Evolutionary conservation across 2,113 vertebrate species (phyloP).

Genomic region (Ornithorhynchus anatinus): DNA sequence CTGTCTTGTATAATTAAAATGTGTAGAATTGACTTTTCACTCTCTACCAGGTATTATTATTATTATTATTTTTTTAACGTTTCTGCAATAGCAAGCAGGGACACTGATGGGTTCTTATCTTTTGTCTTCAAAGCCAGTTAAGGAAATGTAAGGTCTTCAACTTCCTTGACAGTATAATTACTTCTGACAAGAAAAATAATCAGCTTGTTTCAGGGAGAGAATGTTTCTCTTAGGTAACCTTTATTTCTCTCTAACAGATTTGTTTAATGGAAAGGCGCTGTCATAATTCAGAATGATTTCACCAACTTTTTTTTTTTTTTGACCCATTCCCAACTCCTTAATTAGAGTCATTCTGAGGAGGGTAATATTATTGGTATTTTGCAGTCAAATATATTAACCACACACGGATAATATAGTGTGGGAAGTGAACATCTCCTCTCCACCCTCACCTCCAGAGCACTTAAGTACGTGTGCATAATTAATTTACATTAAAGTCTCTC

Average conservation of each 20-base stretch:
- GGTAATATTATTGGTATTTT: too few relatives aligned
- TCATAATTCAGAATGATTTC: neutral
- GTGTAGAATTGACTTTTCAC: neutral
- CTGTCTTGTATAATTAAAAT: constrained; percentile 11
- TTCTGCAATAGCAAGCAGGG: neutral
- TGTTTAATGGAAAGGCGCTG: neutral
- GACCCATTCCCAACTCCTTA: neutral
- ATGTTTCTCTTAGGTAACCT: neutral
- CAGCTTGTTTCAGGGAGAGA: neutral
- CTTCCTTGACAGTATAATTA: constrained; percentile 16
- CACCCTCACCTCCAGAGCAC: too few relatives aligned
- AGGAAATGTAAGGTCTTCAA: neutral
- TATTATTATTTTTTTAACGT: neutral
- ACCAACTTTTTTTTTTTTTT: neutral
- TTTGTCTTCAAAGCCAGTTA: constrained; percentile 2
- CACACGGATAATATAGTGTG: too few relatives aligned
- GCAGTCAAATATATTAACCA: too few relatives aligned
- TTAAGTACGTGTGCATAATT: too few relatives aligned
- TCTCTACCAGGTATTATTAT: neutral
- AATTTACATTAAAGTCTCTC: too few relatives aligned
- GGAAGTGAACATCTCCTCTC: too few relatives aligned
- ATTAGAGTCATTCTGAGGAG: neutral
- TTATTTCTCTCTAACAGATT: neutral
- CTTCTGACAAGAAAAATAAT: neutral
- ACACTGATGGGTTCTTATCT: neutral